Conservation (phyloP, 2,888 invertebrate genomes). For the Harpalus rufipes region DNA sequence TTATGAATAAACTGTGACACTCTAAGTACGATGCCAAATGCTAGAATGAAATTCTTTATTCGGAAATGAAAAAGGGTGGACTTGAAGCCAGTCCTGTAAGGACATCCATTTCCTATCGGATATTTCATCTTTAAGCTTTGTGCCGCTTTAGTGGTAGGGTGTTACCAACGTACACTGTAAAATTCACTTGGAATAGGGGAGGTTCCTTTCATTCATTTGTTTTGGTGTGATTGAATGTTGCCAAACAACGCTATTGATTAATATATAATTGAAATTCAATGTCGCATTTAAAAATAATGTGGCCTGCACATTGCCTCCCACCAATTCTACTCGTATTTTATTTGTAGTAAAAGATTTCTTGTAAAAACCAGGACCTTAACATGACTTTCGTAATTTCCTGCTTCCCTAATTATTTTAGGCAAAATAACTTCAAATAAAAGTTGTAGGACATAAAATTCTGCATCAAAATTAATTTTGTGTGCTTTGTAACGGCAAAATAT, state of each 20-base stretch:
- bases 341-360: not conserved
- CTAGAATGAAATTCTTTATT: not conserved
- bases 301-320: not conserved
- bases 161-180: constrained; percentile 59
- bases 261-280: constrained; percentile 5
- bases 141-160: constrained; percentile 61
- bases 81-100: constrained; percentile 2
- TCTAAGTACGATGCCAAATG: too few relatives aligned
- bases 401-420: too few relatives aligned
- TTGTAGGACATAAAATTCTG: too few relatives aligned
- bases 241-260: constrained; percentile 49
- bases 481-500: too few relatives aligned
- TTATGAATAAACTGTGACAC: too few relatives aligned
- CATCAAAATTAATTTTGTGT: too few relatives aligned
- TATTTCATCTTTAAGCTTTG: constrained; percentile 64
- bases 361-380: too few relatives aligned
- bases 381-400: too few relatives aligned
- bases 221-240: constrained; percentile 51
- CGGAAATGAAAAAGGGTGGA: constrained; percentile 21
- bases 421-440: too few relatives aligned
- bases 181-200: constrained; percentile 1
- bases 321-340: not conserved
- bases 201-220: constrained; percentile 49
- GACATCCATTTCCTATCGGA: constrained; percentile 62
- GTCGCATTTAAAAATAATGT: constrained; percentile 4